Conservation (phyloP, 2,888 invertebrate species). For the Ypsolopha scabrella region DNA sequence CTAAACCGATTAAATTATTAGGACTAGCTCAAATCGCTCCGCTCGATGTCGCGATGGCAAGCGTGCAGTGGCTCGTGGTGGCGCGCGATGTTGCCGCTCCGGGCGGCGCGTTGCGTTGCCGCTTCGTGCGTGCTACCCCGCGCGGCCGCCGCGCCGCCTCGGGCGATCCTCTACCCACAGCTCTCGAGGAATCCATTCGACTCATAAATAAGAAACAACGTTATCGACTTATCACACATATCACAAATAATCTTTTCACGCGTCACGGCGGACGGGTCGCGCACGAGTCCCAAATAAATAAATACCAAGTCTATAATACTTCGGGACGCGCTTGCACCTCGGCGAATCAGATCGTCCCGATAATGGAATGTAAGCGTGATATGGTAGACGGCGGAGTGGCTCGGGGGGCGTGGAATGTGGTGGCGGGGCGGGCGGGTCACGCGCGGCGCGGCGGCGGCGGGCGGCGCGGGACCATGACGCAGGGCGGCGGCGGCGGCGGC, state of each 20-base stretch:
- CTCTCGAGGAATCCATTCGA: background rate
- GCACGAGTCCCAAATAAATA: constrained; percentile 55
- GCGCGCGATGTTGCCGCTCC: background rate
- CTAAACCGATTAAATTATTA: constrained; percentile 38
- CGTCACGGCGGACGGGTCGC: constrained; percentile 15
- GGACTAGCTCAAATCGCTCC: constrained; percentile 29
- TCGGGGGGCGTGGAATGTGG: constrained; percentile 2
- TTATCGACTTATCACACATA: constrained; percentile 22
- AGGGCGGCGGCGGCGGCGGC: constrained; percentile 12
- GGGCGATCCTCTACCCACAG: background rate
- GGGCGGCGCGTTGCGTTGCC: constrained; percentile 11
- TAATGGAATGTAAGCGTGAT: constrained; percentile 68
- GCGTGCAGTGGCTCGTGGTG: too few species aligned
- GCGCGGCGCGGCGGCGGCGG: constrained; percentile 25
- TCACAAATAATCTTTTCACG: constrained; percentile 19
- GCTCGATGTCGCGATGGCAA: constrained; percentile 12
- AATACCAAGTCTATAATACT: constrained; percentile 64
- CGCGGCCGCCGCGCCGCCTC: constrained; percentile 12
- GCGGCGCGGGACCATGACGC: constrained; percentile 12
- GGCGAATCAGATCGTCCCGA: constrained; percentile 54
- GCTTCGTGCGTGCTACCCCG: too few species aligned
- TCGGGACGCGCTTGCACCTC: constrained; percentile 45
- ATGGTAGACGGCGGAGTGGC: constrained; percentile 29
- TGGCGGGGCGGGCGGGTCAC: constrained; percentile 24
- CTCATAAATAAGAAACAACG: constrained; percentile 5